Conservation (phyloP, 2,888 invertebrate species). For the Quadroppia sp. region DNA sequence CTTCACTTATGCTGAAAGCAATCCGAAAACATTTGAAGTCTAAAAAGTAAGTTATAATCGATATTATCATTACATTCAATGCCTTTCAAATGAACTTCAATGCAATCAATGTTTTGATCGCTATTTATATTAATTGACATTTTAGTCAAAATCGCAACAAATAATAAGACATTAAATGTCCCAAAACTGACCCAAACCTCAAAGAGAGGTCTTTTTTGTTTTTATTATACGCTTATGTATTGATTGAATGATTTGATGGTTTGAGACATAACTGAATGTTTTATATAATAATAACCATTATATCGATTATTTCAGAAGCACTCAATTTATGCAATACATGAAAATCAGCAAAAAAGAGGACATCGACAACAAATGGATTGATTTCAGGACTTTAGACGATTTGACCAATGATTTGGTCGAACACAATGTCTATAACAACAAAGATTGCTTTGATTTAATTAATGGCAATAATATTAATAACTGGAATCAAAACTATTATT, state of each 20-base stretch:
- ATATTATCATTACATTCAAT: neutral
- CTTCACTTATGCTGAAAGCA: slow-evolving; percentile 33
- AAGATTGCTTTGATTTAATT: slow-evolving; percentile 21
- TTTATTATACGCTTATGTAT: no score
- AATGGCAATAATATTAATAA: slow-evolving; percentile 29
- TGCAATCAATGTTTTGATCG: no score
- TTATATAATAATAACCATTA: no score
- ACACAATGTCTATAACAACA: neutral
- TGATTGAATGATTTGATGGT: no score
- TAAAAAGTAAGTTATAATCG: slow-evolving; percentile 29
- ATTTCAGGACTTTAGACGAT: slow-evolving; percentile 26
- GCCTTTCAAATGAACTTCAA: neutral
- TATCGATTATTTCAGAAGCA: neutral
- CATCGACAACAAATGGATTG: slow-evolving; percentile 27
- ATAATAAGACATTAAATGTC: no score
- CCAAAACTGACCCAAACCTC: no score
- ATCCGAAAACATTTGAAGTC: slow-evolving; percentile 27
- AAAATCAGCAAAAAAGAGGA: slow-evolving; percentile 25
- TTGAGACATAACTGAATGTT: no score
- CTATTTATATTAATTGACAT: no score
- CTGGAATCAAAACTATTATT: slow-evolving; percentile 8
- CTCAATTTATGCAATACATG: slow-evolving; percentile 33
- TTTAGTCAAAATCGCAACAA: no score
- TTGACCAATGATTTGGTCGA: slow-evolving; percentile 30
- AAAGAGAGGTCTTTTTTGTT: no score